These are phyloP conservation scores for Pteronotus mesoamericanus DNA, from an alignment of 2,797 vertebrate species.

Conservation along the genomic window DNA sequence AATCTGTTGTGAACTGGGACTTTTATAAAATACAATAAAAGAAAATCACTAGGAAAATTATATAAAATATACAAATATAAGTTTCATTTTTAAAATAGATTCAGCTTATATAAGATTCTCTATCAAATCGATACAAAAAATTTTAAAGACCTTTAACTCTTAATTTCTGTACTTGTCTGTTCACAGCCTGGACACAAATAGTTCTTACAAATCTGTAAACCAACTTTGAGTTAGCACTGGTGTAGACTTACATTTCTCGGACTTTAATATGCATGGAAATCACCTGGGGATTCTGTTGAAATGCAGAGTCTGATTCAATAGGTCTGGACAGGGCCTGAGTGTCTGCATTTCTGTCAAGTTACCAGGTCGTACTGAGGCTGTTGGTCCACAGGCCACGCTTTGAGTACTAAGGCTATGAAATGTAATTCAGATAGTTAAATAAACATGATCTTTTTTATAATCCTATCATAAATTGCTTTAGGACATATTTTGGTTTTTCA, in stretches of 20 bases:
- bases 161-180: not conserved
- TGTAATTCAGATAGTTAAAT: not conserved
- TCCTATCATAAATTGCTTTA: not conserved
- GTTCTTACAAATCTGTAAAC: not conserved
- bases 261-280: not conserved
- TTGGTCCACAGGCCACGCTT: not conserved
- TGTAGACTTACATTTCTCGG: not conserved
- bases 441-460: not conserved
- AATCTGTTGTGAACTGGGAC: not conserved
- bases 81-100: not conserved
- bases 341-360: not conserved
- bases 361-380: not conserved
- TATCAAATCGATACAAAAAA: not conserved
- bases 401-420: not conserved
- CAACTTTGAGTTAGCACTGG: not conserved
- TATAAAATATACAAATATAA: not conserved
- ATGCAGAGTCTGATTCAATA: not conserved
- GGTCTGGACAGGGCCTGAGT: not conserved
- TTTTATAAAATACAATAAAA: not conserved
- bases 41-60: not conserved
- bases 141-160: not conserved
- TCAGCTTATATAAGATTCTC: not conserved
- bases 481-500: conserved; percentile 9
- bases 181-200: not conserved
- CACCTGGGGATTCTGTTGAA: not conserved